Conservation (phyloP, 2,797 vertebrate species). For the Thamnophis elegans region DNA sequence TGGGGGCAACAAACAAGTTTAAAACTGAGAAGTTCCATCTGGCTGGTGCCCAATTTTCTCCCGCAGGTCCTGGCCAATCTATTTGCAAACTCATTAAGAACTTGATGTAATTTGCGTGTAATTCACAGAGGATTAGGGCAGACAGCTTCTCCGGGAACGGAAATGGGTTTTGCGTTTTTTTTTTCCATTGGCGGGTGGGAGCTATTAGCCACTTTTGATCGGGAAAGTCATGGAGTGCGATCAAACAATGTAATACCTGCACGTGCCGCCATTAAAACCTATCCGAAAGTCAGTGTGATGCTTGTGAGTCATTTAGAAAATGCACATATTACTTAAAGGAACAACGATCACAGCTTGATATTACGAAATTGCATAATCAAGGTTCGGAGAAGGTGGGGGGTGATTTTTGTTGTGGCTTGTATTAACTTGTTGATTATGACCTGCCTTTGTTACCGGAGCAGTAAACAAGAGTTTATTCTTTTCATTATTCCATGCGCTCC, state of each 20-base stretch:
- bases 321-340: conserved; percentile 46
- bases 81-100: conserved; percentile 23
- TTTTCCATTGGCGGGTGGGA: neutral
- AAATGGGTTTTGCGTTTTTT: conserved; percentile 4
- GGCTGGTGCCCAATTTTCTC: neutral
- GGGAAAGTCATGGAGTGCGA: conserved; percentile 18
- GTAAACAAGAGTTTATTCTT: neutral
- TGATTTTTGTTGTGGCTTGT: neutral
- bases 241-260: conserved; percentile 15
- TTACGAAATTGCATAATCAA: conserved; percentile 11
- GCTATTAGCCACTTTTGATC: conserved; percentile 33
- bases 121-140: conserved; percentile 35
- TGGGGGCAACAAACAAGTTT: neutral
- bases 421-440: neutral
- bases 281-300: conserved; percentile 20
- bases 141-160: conserved; percentile 21
- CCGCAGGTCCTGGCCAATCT: conserved; percentile 1
- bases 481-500: neutral
- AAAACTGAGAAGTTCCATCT: neutral
- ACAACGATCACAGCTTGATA: conserved; percentile 2
- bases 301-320: conserved; percentile 19
- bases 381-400: neutral
- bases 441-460: neutral
- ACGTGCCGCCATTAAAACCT: conserved; percentile 52
- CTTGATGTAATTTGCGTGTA: conserved; percentile 39